A percentile compares a stretch with the other conserved stretches of the same genome.
Evolutionary conservation across 2,888 invertebrate species (phyloP).

Genomic region (Taphrorychus bicolor): DNA sequence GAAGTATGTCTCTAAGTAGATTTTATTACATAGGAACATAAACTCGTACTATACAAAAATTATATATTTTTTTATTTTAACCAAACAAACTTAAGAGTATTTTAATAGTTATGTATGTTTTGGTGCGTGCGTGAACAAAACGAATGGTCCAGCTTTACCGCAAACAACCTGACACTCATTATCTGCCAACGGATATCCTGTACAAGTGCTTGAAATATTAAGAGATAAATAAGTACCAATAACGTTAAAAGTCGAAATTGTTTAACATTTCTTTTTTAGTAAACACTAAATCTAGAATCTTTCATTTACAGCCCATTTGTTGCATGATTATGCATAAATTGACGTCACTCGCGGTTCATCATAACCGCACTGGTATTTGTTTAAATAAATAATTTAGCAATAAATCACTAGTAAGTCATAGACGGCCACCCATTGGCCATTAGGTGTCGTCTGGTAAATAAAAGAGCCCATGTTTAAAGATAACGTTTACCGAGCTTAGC

Average conservation of each 20-base stretch:
- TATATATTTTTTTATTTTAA: too few relatives aligned
- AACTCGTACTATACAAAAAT: too few relatives aligned
- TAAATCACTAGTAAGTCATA: not conserved
- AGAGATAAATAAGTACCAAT: slow-evolving; percentile 27
- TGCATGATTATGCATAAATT: too few relatives aligned
- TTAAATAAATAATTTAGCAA: too few relatives aligned
- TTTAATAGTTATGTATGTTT: not conserved
- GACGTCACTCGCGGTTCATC: too few relatives aligned
- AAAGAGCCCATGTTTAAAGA: not conserved
- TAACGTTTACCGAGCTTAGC: not conserved
- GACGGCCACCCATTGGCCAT: not conserved
- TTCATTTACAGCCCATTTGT: not conserved
- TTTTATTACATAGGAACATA: too few relatives aligned
- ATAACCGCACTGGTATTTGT: not conserved
- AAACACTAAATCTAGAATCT: not conserved
- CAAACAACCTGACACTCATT: slow-evolving; percentile 27
- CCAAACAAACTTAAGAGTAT: too few relatives aligned
- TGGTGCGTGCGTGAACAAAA: slow-evolving; percentile 3
- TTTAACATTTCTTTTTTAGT: too few relatives aligned
- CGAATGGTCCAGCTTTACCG: slow-evolving; percentile 18
- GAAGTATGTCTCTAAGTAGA: too few relatives aligned
- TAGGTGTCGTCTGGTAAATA: not conserved
- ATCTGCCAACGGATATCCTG: slow-evolving; percentile 28
- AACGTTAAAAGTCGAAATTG: slow-evolving; percentile 3
- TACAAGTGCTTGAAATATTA: slow-evolving; percentile 24